Evolutionary conservation across 2,113 vertebrate genomes (phyloP), one percentile per base, ranked within the genome.

Genomic region (Pelobates fuscus): DNA sequence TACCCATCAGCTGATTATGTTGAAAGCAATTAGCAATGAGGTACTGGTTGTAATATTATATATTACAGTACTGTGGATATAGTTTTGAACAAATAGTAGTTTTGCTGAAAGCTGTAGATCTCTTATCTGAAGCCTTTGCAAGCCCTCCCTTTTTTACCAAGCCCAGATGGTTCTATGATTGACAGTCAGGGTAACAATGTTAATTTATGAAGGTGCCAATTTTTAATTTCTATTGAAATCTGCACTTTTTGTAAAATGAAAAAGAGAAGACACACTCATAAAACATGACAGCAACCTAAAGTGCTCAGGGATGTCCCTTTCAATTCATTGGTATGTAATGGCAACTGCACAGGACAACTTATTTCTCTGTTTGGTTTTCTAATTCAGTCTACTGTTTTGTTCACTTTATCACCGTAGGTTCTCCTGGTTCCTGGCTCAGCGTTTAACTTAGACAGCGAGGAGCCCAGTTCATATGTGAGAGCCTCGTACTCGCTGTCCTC

Each of bases 1-100:
- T 66, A 93, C 91, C 27, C 89, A 92, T 43, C 82, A 90, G 76
- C 84, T 97, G 78, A 95, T 97, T 68, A 92, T 87, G 91, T 86
- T 97, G 83, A 97, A 94, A 80, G 95, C 95, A 18, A 61, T 97
- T 81, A 86, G 96, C 80, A 98, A 95, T 78, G 92, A 96, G 93
- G 96, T 97, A 86, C 77, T 79, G 23, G 59, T 44, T 25, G 18
- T 37, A 37, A 37, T 37, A 37, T n/a, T n/a, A n/a, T n/a, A n/a
- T n/a, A n/a, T n/a, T n/a, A n/a, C n/a, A n/a, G n/a, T n/a, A n/a
- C n/a, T n/a, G n/a, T n/a, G n/a, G n/a, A n/a, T n/a, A n/a, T n/a
- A n/a, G n/a, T n/a, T n/a, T n/a, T 12, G 18, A 8, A 52, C n/a
- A 12, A 18, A 12, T n/a, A 4, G 3, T 52, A 18, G 46, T 11